These are phyloP conservation scores for Raja brachyura DNA, from an alignment of 2,113 vertebrate genomes.

Conservation along the genomic window DNA sequence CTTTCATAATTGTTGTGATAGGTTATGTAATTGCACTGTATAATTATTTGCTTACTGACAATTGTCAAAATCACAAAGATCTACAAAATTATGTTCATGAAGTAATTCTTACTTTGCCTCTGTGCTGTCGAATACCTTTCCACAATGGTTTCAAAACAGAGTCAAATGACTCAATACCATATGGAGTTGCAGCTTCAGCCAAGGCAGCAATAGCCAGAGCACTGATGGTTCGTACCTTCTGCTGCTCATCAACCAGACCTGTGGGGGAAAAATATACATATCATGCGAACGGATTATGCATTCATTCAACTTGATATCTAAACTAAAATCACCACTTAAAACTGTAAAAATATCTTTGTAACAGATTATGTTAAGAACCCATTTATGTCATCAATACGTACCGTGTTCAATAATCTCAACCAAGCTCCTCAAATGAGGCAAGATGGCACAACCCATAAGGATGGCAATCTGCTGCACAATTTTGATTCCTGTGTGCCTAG, in stretches of 20 bases:
- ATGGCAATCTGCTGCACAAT: slow-evolving; percentile 99
- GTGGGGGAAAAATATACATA: slow-evolving; percentile 40
- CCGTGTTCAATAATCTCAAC: slow-evolving; percentile 98
- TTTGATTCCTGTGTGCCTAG: slow-evolving; percentile 95
- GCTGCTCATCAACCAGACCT: slow-evolving; percentile 98
- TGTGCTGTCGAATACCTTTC: slow-evolving; percentile 97
- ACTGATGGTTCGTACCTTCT: slow-evolving; percentile 96
- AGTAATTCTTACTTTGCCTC: slow-evolving; percentile 76
- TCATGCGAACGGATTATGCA: not conserved
- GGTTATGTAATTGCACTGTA: not conserved
- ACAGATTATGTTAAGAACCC: no score
- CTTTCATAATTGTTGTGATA: not conserved
- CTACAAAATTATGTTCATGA: not conserved
- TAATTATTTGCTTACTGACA: not conserved
- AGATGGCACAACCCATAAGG: slow-evolving; percentile 96
- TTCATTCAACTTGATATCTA: not conserved
- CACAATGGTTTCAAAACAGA: slow-evolving; percentile 95
- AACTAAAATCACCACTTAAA: not conserved
- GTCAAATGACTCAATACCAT: slow-evolving; percentile 97
- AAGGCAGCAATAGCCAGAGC: slow-evolving; percentile 95
- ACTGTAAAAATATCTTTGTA: not conserved
- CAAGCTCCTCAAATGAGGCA: slow-evolving; percentile 94
- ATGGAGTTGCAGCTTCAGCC: slow-evolving; percentile 93
- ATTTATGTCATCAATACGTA: slow-evolving; percentile 52
- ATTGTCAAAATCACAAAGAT: not conserved